Evolutionary conservation across 2,888 invertebrate genomes (phyloP), one percentile per base, ranked within the genome.

Genomic region (Drosophila peninsularis): DNA sequence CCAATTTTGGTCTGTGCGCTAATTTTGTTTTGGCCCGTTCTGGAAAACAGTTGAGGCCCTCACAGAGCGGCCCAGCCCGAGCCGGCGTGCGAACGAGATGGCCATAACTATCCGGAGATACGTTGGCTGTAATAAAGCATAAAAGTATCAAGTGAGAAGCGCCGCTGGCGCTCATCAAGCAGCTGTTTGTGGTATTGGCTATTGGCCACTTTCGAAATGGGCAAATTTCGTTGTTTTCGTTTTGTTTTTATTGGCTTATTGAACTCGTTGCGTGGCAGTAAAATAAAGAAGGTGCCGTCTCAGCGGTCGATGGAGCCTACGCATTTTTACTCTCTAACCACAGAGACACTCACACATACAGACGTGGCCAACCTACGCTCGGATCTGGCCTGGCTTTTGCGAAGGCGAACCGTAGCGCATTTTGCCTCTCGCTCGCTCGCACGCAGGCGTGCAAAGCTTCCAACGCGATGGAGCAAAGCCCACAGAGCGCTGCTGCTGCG

Each of bases 161-260:
- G 68, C 66, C 42, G 61, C 78, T 64, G 68, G 65, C 50, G 62
- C 17, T 55, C 80, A 71, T 85, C 82, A 77, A 62, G 78, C 85
- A 76, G 76, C 88, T 87, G 82, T 82, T 82, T 76, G 61, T 84
- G 34, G 70, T 70, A 65, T 56, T 57, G 62, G 62, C 52, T 70
- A 65, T 56, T 57, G 62, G 62, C 52, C 61, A 85, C 86, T 83
- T 83, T 88, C 88, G 72, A 88, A 85, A 77, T 69, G 68, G 52
- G 70, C 78, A 68, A 65, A 63, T 55, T 69, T 61, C 62, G 60
- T 60, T 54, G 34, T 41, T 56, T 45, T 62, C 19, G 10, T 62
- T 30, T 62, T 64, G 55, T 63, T 69, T 78, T 87, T 79, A 82
- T 85, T 85, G 82, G 88, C 82, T 76, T 82, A 84, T 82, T 82